Evolutionary conservation across 2,888 invertebrate genomes (phyloP).

Genomic region (Cenopis cana): DNA sequence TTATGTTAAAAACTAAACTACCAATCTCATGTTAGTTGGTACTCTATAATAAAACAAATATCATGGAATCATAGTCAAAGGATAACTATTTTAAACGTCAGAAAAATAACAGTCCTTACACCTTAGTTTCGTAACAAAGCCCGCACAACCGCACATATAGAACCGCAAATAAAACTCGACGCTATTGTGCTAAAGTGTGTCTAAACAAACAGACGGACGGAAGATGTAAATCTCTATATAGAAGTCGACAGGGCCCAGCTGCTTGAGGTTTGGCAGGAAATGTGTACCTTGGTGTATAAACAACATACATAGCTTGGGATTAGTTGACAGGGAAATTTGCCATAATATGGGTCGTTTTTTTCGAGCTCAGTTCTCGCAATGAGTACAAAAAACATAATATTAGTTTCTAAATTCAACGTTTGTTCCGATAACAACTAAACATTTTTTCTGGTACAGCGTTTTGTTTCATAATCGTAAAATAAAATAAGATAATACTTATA

Average conservation of each 20-base stretch:
- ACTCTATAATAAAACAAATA: too few species aligned
- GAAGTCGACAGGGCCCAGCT: constrained; percentile 33
- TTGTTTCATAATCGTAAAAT: too few species aligned
- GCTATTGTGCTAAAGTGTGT: constrained; percentile 33
- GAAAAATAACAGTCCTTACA: background rate
- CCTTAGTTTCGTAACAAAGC: constrained; percentile 19
- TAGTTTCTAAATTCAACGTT: too few species aligned
- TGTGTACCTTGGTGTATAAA: constrained; percentile 34
- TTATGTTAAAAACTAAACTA: too few species aligned
- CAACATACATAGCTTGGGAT: constrained; percentile 5
- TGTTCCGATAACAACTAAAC: too few species aligned
- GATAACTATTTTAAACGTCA: background rate
- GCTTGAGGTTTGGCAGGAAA: constrained; percentile 43
- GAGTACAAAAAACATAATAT: background rate
- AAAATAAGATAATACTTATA: too few species aligned
- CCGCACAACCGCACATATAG: constrained; percentile 33
- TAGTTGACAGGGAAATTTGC: background rate
- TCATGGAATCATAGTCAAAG: too few species aligned
- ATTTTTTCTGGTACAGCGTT: too few species aligned
- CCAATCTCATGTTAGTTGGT: too few species aligned
- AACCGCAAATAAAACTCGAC: constrained; percentile 43
- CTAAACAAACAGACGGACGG: constrained; percentile 39
- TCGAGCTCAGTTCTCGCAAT: background rate
- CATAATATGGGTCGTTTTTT: background rate
- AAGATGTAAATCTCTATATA: constrained; percentile 46